These are phyloP conservation scores for Sparus aurata DNA, from an alignment of 2,797 vertebrate genomes.

Conservation along the genomic window DNA sequence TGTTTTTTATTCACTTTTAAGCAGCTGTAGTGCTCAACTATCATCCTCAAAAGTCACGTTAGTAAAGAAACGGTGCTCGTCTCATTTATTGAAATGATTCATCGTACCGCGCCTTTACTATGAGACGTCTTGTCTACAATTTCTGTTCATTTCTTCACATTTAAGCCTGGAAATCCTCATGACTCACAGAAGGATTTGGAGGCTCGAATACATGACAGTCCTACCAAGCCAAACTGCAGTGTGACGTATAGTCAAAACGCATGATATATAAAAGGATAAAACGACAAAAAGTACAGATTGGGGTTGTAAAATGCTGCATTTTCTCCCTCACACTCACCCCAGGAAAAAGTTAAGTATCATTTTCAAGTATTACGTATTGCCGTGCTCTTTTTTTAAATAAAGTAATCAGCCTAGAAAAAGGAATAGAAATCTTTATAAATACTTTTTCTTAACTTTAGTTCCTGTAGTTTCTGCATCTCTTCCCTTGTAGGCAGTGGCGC, in stretches of 20 bases:
- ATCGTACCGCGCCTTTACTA: neutral
- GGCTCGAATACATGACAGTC: neutral
- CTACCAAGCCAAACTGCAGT: neutral
- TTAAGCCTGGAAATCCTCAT: neutral
- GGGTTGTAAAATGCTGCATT: neutral
- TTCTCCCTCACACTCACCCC: neutral
- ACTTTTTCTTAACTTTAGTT: neutral
- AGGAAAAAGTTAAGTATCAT: neutral
- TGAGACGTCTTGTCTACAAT: neutral
- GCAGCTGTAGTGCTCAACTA: neutral
- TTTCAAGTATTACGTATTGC: neutral
- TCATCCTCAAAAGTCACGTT: neutral
- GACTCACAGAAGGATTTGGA: no score
- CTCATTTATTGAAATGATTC: no score
- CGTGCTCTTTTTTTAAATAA: no score
- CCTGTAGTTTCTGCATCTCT: neutral
- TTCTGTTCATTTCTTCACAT: neutral
- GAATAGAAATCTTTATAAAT: no score
- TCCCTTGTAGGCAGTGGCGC: no score
- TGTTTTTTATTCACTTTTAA: neutral
- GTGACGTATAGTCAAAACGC: neutral
- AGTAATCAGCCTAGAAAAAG: no score
- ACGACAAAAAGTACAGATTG: neutral
- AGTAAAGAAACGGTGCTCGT: neutral
- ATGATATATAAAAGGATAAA: neutral